Evolutionary conservation across 2,113 vertebrate species (phyloP), one percentile per base, ranked within the genome.

Genomic region (Cavia porcellus): DNA sequence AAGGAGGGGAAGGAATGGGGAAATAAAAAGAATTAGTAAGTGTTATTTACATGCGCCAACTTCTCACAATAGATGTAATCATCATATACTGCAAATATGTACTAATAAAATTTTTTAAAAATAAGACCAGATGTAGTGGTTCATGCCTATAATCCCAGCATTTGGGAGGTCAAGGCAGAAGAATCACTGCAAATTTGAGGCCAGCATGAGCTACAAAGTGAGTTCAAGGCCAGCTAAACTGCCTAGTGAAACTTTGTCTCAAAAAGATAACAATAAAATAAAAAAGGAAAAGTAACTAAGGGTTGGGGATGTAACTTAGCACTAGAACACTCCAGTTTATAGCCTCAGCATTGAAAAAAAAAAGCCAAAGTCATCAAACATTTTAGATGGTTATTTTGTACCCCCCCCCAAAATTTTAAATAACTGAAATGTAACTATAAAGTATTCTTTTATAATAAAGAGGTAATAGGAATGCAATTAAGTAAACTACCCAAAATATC

Each of bases 381-480:
- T 68, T 93, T 92, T 66, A 83, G 20, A 68, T 2, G 19, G 86
- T 92, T 92, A 47, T 88, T 32, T 55, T 92, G 64, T 86, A 72
- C 45, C 86, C 74, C 52, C 52, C 22, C 91, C 2, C 86, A 92
- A 74, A 0, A 30, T 77, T 77, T 28, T 47, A 77, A 77, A 45
- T 45, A 68, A 89, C 70, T 89, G 68, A 95, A 95, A 84, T 42
- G 25, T 87, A 47, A 87, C n/a, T 85, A 68, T 92, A 93, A 96
- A 77, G 90, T 68, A 79, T 94, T 66, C 24, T 84, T 42, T 66
- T 24, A 52, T 77, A 90, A 75, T 47, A 59, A 86, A 82, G 19
- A 20, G 10, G n/a, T 57, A 42, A 6, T 55, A 93, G 52, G 9
- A 83, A 17, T 83, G 14, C 30, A 66, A 70, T 83, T 35, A 94